Conservation (phyloP, 2,113 vertebrate genomes). For the Paramisgurnus dabryanus region DNA sequence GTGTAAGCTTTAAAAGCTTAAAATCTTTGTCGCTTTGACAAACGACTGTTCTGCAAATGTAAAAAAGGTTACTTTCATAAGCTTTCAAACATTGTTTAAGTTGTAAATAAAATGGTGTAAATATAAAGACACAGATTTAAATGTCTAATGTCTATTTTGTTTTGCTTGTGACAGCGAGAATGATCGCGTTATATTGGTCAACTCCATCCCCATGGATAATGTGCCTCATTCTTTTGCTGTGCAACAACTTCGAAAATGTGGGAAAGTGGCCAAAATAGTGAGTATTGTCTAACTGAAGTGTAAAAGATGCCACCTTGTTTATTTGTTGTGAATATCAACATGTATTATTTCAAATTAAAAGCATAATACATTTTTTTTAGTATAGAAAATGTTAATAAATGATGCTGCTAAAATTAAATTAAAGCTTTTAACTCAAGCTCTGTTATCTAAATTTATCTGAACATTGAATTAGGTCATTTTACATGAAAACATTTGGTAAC, state of each 20-base stretch:
- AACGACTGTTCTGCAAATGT: neutral
- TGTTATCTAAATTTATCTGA: too few relatives aligned
- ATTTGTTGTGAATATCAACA: too few relatives aligned
- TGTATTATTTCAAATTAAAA: too few relatives aligned
- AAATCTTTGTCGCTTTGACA: neutral
- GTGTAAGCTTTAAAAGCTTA: too few relatives aligned
- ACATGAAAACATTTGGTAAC: neutral
- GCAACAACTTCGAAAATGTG: constrained; percentile 92
- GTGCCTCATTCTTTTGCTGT: constrained; percentile 93
- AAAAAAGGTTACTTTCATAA: too few relatives aligned
- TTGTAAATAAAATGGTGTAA: neutral
- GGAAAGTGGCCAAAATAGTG: constrained; percentile 91
- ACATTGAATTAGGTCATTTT: neutral
- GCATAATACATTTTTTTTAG: too few relatives aligned
- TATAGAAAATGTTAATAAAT: too few relatives aligned
- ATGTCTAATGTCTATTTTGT: constrained; percentile 16
- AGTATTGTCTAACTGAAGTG: constrained; percentile 65
- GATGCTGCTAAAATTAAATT: too few relatives aligned
- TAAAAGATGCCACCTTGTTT: neutral
- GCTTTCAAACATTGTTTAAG: too few relatives aligned
- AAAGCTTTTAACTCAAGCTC: too few relatives aligned
- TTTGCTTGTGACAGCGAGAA: constrained; percentile 80
- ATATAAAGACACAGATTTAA: neutral
- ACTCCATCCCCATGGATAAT: constrained; percentile 88
- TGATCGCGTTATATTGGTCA: constrained; percentile 90